Conservation (phyloP, 1,140 invertebrate species). For the Drosophila micromelanica region DNA sequence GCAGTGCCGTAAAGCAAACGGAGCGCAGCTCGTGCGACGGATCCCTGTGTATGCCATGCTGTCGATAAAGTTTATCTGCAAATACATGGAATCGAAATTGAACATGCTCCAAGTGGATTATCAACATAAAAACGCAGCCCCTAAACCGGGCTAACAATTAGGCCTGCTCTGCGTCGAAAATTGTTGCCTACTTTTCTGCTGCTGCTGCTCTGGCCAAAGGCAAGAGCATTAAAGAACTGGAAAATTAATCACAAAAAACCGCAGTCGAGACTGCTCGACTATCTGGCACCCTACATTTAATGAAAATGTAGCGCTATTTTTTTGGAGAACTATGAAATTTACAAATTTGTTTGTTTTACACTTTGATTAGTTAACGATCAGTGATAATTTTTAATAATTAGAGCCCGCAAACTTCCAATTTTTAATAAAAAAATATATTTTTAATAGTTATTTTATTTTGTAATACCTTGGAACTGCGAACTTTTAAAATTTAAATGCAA, state of each 20-base stretch:
- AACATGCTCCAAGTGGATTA: conserved; percentile 21
- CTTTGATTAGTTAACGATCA: too few relatives aligned
- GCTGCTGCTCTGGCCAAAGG: neutral
- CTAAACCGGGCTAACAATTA: conserved; percentile 20
- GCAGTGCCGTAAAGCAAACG: conserved; percentile 92
- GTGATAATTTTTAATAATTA: too few relatives aligned
- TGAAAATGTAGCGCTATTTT: neutral
- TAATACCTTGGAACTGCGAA: too few relatives aligned
- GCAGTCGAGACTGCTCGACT: neutral
- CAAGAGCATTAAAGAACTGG: neutral
- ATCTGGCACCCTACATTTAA: neutral
- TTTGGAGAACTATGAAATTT: too few relatives aligned
- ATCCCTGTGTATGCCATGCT: conserved; percentile 91
- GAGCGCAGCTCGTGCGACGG: conserved; percentile 93
- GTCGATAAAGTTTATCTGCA: conserved; percentile 92
- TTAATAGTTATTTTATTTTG: too few relatives aligned
- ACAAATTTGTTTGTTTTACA: too few relatives aligned
- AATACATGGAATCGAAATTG: conserved; percentile 30
- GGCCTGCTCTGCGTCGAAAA: conserved; percentile 19
- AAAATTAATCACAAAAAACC: neutral
- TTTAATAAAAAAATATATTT: too few relatives aligned
- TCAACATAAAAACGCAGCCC: conserved; percentile 28
- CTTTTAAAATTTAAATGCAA: too few relatives aligned
- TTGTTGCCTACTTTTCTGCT: conserved; percentile 57
- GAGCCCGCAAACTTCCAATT: too few relatives aligned